These are phyloP conservation scores for Drosophila nr. fundita DNA, from an alignment of 2,888 invertebrate genomes.

Conservation along the genomic window DNA sequence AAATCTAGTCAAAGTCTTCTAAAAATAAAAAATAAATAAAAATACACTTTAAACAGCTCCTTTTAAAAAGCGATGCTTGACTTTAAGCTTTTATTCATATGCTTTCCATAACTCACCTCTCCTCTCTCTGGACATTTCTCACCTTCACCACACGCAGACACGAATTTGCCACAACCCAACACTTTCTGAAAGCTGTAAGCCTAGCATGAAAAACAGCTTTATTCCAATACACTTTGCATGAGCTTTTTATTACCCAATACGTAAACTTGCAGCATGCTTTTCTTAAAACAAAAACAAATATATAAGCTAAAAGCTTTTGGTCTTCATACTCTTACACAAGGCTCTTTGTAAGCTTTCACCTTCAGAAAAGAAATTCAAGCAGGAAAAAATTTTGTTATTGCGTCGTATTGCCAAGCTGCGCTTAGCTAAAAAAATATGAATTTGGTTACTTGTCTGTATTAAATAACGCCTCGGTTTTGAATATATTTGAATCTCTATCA, in stretches of 20 bases:
- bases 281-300: not conserved
- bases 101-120: not conserved
- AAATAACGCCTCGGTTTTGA: not conserved
- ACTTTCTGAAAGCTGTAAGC: conserved; percentile 11
- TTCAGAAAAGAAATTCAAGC: not conserved
- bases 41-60: not conserved
- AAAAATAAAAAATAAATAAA: conserved; percentile 7
- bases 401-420: too few species aligned
- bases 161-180: not conserved
- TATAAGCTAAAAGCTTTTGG: not conserved
- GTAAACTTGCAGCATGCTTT: conserved; percentile 20
- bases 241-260: conserved; percentile 15
- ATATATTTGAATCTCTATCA: not conserved
- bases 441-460: not conserved
- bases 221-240: conserved; percentile 31
- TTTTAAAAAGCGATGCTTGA: conserved; percentile 1
- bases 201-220: conserved; percentile 28
- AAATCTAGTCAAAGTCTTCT: conserved; percentile 15
- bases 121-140: conserved; percentile 2
- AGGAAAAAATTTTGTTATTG: not conserved
- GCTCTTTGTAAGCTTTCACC: not conserved
- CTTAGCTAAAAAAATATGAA: not conserved
- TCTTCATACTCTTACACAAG: not conserved
- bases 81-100: not conserved
- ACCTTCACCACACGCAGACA: conserved; percentile 18